Evolutionary conservation across 2,113 vertebrate species (phyloP).

Genomic region (Melanotaenia duboulayi): DNA sequence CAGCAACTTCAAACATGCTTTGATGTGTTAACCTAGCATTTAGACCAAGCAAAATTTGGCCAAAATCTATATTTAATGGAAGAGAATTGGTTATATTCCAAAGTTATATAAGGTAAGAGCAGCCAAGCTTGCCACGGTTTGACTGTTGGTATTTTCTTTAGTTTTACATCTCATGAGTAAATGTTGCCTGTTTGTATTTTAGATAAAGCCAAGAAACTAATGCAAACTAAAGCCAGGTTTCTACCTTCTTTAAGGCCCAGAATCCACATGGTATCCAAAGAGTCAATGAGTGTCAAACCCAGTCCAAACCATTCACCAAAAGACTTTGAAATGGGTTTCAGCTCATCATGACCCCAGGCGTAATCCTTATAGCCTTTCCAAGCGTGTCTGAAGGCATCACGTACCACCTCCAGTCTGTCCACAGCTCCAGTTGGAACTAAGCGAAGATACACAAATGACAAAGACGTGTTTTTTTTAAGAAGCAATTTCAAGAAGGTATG

Average conservation of each 20-base stretch:
- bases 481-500: neutral
- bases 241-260: conserved; percentile 93
- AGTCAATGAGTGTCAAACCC: conserved; percentile 92
- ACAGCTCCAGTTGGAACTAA: conserved; percentile 19
- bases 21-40: too few relatives aligned
- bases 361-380: conserved; percentile 93
- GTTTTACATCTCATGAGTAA: too few relatives aligned
- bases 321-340: conserved; percentile 93
- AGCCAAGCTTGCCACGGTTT: too few relatives aligned
- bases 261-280: conserved; percentile 99
- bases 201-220: neutral
- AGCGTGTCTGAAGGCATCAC: conserved; percentile 91
- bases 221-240: too few relatives aligned
- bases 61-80: too few relatives aligned
- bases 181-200: too few relatives aligned
- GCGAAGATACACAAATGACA: conserved; percentile 7
- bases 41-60: too few relatives aligned
- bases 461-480: neutral
- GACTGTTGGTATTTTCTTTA: too few relatives aligned
- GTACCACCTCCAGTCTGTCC: conserved; percentile 85
- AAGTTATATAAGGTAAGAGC: too few relatives aligned
- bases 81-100: too few relatives aligned
- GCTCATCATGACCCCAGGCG: conserved; percentile 96
- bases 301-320: conserved; percentile 96
- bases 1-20: too few relatives aligned